Evolutionary conservation across 2,797 vertebrate genomes (phyloP).

Genomic region (Phoxinus dragarum): DNA sequence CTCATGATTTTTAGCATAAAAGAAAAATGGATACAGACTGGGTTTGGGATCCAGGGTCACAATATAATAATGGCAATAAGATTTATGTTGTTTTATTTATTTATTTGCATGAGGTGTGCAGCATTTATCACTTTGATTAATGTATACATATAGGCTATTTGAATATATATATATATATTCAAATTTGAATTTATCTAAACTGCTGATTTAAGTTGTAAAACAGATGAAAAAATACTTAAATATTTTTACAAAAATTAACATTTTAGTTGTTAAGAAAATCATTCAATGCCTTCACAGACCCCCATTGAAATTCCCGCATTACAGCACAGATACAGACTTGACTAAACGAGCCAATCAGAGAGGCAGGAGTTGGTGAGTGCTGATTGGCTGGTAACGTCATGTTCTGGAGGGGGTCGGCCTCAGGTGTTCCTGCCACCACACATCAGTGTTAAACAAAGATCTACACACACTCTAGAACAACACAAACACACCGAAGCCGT

Average conservation of each 20-base stretch:
- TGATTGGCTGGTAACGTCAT: slow-evolving; percentile 18
- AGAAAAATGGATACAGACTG: too few relatives aligned
- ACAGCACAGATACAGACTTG: too few relatives aligned
- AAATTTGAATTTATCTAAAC: not conserved
- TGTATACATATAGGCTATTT: too few relatives aligned
- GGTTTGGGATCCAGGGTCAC: too few relatives aligned
- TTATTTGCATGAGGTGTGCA: not conserved
- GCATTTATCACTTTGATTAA: not conserved
- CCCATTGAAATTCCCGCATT: too few relatives aligned
- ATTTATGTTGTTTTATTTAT: not conserved
- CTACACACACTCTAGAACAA: slow-evolving; percentile 65
- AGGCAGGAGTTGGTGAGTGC: not conserved
- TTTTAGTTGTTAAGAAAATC: not conserved
- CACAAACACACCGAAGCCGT: slow-evolving; percentile 46
- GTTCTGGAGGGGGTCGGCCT: not conserved
- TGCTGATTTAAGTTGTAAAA: not conserved
- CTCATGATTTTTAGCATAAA: too few relatives aligned
- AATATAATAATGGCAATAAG: not conserved
- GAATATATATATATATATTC: too few relatives aligned
- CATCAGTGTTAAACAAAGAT: slow-evolving; percentile 63
- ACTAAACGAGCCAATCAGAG: not conserved
- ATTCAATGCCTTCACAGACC: not conserved
- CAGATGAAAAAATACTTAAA: not conserved
- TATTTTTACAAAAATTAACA: not conserved
- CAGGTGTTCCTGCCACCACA: slow-evolving; percentile 37